Conservation (phyloP, 1,140 invertebrate genomes). For the Heterodera schachtii region DNA sequence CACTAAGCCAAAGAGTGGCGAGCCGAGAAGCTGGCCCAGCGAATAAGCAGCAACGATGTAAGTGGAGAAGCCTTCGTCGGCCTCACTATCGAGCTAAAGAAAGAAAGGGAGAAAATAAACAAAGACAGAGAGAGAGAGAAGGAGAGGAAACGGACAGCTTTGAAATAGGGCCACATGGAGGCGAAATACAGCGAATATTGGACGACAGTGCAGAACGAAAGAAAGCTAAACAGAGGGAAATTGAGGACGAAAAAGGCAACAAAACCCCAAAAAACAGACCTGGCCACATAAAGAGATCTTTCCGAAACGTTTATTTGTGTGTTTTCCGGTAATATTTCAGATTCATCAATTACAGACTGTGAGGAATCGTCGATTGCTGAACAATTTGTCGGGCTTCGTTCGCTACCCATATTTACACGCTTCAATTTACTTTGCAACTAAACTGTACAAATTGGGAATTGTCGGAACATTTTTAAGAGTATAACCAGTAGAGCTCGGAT, state of each 20-base stretch:
- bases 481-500: no score
- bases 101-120: background rate
- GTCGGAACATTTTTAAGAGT: no score
- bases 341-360: background rate
- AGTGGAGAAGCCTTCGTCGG: constrained; percentile 51
- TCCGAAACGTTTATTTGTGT: constrained; percentile 28
- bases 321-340: background rate
- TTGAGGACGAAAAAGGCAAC: background rate
- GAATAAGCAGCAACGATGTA: constrained; percentile 47
- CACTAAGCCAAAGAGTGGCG: constrained; percentile 42
- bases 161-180: constrained; percentile 66
- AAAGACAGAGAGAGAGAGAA: background rate
- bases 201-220: constrained; percentile 41
- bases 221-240: constrained; percentile 21
- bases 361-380: background rate
- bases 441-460: no score
- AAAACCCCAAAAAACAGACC: background rate
- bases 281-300: constrained; percentile 40
- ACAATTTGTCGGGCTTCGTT: no score
- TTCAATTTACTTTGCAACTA: no score
- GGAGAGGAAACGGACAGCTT: constrained; percentile 59
- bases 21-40: constrained; percentile 48
- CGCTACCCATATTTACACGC: no score
- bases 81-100: constrained; percentile 43
- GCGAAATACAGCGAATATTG: constrained; percentile 46